A percentile compares a stretch with the other conserved stretches of the same genome.
Conservation (phyloP, 2,113 vertebrate species). For the Steatornis caripensis region DNA sequence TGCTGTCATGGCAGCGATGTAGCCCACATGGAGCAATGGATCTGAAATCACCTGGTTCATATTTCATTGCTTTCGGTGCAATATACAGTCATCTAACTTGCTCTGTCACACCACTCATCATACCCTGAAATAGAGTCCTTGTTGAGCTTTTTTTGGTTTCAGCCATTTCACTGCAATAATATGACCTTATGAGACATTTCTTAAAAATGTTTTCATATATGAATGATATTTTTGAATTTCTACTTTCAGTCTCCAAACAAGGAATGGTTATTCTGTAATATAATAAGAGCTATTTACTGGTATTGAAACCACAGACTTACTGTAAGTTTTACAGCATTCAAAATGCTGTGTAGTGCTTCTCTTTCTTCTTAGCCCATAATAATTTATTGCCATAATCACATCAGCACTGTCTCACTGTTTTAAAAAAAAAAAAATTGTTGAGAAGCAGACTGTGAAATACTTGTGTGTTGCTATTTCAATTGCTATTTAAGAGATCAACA, state of each 20-base stretch:
- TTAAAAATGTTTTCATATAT: constrained; percentile 10
- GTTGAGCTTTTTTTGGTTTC: constrained; percentile 33
- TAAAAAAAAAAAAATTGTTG: neutral
- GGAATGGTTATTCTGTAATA: constrained; percentile 62
- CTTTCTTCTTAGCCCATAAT: constrained; percentile 23
- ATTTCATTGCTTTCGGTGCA: constrained; percentile 41
- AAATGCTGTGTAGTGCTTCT: constrained; percentile 31
- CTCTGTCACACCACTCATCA: constrained; percentile 48
- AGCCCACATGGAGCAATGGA: constrained; percentile 4
- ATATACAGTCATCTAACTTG: neutral
- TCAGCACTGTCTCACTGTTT: neutral
- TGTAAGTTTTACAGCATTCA: constrained; percentile 62
- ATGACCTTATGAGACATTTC: constrained; percentile 34
- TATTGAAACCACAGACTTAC: constrained; percentile 62
- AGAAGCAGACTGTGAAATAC: constrained; percentile 2
- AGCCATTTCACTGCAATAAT: constrained; percentile 46
- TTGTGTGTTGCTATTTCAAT: neutral
- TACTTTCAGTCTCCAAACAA: constrained; percentile 56
- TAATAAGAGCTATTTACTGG: constrained; percentile 67
- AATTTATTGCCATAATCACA: constrained; percentile 57
- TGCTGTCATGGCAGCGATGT: neutral
- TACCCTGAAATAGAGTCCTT: constrained; percentile 40
- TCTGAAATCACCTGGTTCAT: constrained; percentile 42
- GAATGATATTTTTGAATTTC: constrained; percentile 53
- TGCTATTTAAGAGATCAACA: neutral